Percentiles rank a stretch among this genome's conserved stretches.
phyloP scores from a whole-genome alignment of 1,140 invertebrate genomes.

The Neodiprion lecontei region DNA sequence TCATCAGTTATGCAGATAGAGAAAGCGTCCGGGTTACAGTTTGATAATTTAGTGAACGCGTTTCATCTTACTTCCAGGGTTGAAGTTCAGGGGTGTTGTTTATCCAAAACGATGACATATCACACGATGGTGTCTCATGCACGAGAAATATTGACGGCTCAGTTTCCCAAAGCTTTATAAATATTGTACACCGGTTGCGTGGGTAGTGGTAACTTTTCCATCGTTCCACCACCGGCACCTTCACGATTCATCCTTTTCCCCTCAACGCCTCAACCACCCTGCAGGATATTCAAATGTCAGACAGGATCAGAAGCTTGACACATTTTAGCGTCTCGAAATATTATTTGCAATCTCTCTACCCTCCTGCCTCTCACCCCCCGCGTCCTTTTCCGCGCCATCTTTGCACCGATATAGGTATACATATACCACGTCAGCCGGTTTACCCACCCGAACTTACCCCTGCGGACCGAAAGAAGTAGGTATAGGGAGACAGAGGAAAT shows the following conservation, averaged over 20 bases:
- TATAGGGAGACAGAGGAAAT: neutral
- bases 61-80: neutral
- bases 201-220: constrained; percentile 29
- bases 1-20: neutral
- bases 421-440: neutral
- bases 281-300: constrained; percentile 62
- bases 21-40: too few species aligned
- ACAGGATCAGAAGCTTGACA: constrained; percentile 59
- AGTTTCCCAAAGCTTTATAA: constrained; percentile 36
- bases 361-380: constrained; percentile 11
- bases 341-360: constrained; percentile 48
- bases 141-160: constrained; percentile 33
- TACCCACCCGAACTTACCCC: neutral
- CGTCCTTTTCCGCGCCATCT: neutral
- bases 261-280: constrained; percentile 26
- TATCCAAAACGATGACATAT: constrained; percentile 14
- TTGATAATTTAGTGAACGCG: neutral
- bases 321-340: constrained; percentile 61
- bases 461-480: neutral
- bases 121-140: neutral
- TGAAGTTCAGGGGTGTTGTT: neutral
- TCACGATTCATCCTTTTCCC: constrained; percentile 7
- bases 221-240: neutral
- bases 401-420: neutral
- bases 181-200: constrained; percentile 23